Percentiles rank a stretch among this genome's conserved stretches.
phyloP scores from a whole-genome alignment of 2,113 vertebrate genomes.

The Muscicapa adusta region DNA sequence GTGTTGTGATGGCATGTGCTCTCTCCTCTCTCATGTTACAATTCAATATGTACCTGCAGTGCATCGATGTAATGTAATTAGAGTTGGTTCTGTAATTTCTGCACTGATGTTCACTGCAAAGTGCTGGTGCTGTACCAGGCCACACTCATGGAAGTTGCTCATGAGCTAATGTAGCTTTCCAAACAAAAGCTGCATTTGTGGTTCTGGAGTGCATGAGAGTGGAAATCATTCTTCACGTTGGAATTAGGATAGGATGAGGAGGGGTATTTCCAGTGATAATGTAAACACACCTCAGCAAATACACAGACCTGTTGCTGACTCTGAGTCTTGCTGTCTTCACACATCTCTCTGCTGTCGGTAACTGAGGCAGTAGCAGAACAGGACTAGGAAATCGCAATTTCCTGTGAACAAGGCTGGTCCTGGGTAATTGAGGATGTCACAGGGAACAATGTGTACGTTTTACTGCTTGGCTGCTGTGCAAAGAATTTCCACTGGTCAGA shows the following conservation, averaged over 20 bases:
- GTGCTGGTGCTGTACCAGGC: not conserved
- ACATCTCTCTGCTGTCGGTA: not conserved
- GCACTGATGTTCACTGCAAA: not conserved
- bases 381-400: not conserved
- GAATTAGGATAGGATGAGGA: not conserved
- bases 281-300: rapidly evolving
- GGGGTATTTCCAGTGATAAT: not conserved
- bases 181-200: not conserved
- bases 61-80: rapidly evolving
- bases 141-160: rapidly evolving
- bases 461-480: not conserved
- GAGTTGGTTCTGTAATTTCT: not conserved
- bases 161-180: not conserved
- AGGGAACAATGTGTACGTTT: not conserved
- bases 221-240: not conserved
- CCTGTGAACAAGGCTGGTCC: not conserved
- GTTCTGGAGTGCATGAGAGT: rapidly evolving
- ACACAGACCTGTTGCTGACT: not conserved
- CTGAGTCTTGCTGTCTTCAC: not conserved
- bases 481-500: not conserved
- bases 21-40: not conserved
- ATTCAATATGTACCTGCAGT: not conserved
- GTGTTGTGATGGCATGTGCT: not conserved
- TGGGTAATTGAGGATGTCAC: not conserved
- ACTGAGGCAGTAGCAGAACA: not conserved